Evolutionary conservation across 2,797 vertebrate genomes (phyloP).

Genomic region (Champsocephalus esox): DNA sequence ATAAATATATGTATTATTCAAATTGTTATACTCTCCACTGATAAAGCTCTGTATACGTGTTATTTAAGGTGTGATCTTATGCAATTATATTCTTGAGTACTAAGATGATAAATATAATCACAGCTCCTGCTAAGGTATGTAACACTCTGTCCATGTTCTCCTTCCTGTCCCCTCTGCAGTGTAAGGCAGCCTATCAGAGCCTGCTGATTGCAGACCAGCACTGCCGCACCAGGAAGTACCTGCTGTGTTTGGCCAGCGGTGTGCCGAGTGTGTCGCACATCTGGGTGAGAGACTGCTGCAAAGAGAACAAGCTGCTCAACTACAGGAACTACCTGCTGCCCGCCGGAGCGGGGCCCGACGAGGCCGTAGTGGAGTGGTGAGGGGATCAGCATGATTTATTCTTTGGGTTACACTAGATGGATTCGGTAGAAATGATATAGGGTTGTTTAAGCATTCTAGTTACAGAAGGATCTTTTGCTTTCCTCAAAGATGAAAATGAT

Average conservation of each 20-base stretch:
- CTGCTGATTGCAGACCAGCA: conserved; percentile 96
- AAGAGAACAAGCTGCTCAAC: conserved; percentile 94
- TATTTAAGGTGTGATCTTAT: background rate
- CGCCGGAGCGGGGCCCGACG: conserved; percentile 91
- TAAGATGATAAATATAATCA: background rate
- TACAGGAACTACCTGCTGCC: conserved; percentile 96
- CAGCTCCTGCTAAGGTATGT: background rate
- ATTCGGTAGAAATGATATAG: fast-evolving
- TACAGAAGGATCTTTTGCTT: background rate
- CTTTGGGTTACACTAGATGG: background rate
- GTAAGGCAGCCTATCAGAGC: conserved; percentile 94
- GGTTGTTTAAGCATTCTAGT: background rate
- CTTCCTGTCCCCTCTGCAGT: conserved; percentile 76
- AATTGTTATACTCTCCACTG: no score
- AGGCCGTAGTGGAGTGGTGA: conserved; percentile 92
- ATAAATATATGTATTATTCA: no score
- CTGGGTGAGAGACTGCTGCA: conserved; percentile 98
- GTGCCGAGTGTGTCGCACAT: conserved; percentile 96
- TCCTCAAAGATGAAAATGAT: background rate
- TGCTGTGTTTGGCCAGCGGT: conserved; percentile 95
- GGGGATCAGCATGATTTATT: conserved; percentile 22
- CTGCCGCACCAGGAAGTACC: conserved; percentile 93
- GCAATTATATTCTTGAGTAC: background rate
- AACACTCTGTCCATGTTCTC: background rate
- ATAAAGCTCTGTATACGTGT: no score